Conservation (phyloP, 2,113 vertebrate species). For the Halcyon malimbica region DNA sequence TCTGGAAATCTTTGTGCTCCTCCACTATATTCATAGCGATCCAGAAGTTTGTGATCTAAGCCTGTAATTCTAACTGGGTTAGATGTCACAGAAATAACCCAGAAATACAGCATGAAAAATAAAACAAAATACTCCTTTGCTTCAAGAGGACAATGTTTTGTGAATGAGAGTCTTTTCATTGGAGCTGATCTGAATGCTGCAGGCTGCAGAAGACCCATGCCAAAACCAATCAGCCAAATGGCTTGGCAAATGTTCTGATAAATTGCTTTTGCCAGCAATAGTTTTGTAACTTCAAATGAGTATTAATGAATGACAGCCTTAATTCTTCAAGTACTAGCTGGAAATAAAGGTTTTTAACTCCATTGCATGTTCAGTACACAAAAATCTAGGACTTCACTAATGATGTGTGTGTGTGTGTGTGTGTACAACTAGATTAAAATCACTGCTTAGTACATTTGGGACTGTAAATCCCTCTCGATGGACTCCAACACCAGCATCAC, state of each 20-base stretch:
- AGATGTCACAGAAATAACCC: neutral
- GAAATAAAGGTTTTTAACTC: constrained; percentile 34
- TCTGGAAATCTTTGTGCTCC: neutral
- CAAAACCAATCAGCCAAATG: constrained; percentile 24
- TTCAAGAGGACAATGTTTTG: neutral
- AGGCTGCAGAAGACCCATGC: neutral
- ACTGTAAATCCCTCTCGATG: neutral
- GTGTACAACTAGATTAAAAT: constrained; percentile 27
- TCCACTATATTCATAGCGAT: neutral
- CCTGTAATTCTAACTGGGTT: neutral
- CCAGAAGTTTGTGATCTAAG: neutral
- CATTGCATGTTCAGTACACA: neutral
- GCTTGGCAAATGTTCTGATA: constrained; percentile 19
- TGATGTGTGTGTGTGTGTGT: neutral
- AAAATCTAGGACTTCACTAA: neutral
- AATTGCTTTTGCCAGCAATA: constrained; percentile 33
- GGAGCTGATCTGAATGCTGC: neutral
- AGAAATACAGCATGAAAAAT: neutral
- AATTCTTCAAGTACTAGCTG: constrained; percentile 37
- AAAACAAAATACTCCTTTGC: neutral
- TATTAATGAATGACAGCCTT: constrained; percentile 47
- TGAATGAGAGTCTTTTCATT: neutral
- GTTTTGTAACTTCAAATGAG: constrained; percentile 57
- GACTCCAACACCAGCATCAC: neutral
- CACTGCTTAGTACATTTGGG: neutral